Evolutionary conservation across 2,797 vertebrate genomes (phyloP), one percentile per base, ranked within the genome.

Genomic region (Gastrophryne carolinensis): DNA sequence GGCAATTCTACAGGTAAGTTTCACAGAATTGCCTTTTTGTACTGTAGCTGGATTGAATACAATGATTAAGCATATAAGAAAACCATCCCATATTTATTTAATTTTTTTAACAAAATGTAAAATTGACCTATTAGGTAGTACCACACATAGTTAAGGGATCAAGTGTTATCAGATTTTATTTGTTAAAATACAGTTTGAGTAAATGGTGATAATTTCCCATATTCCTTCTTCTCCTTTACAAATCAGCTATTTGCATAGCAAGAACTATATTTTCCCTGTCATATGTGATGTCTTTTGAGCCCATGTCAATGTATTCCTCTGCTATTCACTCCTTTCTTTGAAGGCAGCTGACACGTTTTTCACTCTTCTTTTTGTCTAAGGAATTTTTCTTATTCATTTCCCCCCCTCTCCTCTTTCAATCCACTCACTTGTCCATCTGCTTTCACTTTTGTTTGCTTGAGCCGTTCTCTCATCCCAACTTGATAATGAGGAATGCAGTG

Each of bases 401-500:
- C 50, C 23, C 24, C 73, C 75, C 83, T 86, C 87, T 88, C 84
- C 83, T 83, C 87, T 88, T 88, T 89, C 88, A 84, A 84, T 87
- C 88, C 89, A 88, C 89, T 90, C 89, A 90, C 89, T 92, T 92
- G 89, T 93, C 94, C 95, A 94, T 94, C 93, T 94, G 93, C 93
- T 93, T 93, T 94, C 89, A 92, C 92, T 92, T 93, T 92, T 92
- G 90, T 95, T 93, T 93, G 92, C 91, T 89, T 85, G 83, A 89
- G 89, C 92, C 91, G 53, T 91, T 94, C 94, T 96, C 94, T 96
- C 94, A 95, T 96, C 95, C 95, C 95, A 95, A 98, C 95, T 98
- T 98, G 96, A 97, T 97, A 98, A 98, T 99, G 97, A 98, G 97
- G 97, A 98, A 99, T 99, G 96, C 87, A 85, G 94, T 97, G 96